phyloP scores from a whole-genome alignment of 2,888 invertebrate genomes.

The Euspilapteryx auroguttella region DNA sequence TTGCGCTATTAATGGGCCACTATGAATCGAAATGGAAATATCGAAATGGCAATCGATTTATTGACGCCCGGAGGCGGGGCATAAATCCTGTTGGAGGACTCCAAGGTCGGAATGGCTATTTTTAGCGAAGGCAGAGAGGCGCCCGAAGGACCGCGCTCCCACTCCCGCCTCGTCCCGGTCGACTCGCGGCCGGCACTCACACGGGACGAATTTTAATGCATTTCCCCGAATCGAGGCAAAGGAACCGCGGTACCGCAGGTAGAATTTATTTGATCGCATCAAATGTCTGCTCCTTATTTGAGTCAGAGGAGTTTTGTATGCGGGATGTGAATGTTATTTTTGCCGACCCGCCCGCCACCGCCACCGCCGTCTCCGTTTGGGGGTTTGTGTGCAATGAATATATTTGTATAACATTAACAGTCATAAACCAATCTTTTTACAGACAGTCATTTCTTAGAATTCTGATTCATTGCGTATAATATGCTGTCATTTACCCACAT shows the following conservation, averaged over 20 bases:
- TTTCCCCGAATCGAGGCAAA: slow-evolving; percentile 21
- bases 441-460: too few species aligned
- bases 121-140: too few species aligned
- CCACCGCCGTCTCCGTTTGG: too few species aligned
- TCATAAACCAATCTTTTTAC: too few species aligned
- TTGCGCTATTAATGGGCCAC: neutral
- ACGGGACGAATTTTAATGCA: slow-evolving; percentile 25
- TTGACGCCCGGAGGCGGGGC: slow-evolving; percentile 14
- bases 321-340: too few species aligned
- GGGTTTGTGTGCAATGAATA: too few species aligned
- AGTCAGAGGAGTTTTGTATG: neutral
- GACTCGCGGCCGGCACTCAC: slow-evolving; percentile 10
- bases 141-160: too few species aligned
- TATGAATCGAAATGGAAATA: slow-evolving; percentile 1
- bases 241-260: slow-evolving; percentile 7
- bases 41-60: slow-evolving; percentile 5
- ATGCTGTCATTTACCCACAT: too few species aligned
- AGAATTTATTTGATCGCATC: slow-evolving; percentile 2
- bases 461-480: too few species aligned
- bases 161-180: slow-evolving; percentile 23
- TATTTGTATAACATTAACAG: too few species aligned
- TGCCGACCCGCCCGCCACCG: too few species aligned
- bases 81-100: slow-evolving; percentile 52
- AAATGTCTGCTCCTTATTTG: slow-evolving; percentile 4
- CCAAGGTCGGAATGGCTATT: slow-evolving; percentile 41